Evolutionary conservation across 2,888 invertebrate species (phyloP).

Genomic region (Siphlonurus alternatus): DNA sequence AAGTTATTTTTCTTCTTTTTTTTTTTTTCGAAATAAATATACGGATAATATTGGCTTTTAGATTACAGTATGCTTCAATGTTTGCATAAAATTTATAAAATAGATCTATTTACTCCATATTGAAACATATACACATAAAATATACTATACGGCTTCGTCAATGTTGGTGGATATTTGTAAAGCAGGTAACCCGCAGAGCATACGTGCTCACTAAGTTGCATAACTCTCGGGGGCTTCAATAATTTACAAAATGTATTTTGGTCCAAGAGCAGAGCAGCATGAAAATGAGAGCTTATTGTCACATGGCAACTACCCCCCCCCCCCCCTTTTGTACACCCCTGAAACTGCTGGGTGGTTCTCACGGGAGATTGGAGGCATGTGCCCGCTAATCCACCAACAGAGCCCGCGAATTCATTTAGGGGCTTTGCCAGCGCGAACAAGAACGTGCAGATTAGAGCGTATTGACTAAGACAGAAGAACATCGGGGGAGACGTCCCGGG

Average conservation of each 20-base stretch:
- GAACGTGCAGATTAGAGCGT: not conserved
- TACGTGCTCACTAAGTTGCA: not conserved
- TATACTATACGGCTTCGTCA: not conserved
- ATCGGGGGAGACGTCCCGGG: too few species aligned
- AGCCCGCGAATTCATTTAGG: conserved; percentile 1
- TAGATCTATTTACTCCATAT: too few species aligned
- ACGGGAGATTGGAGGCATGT: not conserved
- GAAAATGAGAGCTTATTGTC: not conserved
- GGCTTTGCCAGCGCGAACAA: not conserved
- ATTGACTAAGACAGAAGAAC: not conserved
- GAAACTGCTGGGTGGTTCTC: not conserved
- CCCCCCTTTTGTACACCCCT: not conserved
- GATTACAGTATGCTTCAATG: too few species aligned
- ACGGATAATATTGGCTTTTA: too few species aligned
- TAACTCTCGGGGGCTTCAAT: not conserved
- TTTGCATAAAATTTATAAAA: too few species aligned
- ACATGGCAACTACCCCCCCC: not conserved
- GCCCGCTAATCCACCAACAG: not conserved
- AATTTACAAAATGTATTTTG: not conserved
- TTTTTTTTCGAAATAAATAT: too few species aligned
- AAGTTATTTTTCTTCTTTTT: too few species aligned
- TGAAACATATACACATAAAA: not conserved
- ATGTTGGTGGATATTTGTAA: not conserved
- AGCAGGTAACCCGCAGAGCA: not conserved
- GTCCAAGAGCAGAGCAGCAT: not conserved